Base-by-base conservation (phyloP, 1,140 invertebrate genomes). In the Trachelipus rathkii region DNA sequence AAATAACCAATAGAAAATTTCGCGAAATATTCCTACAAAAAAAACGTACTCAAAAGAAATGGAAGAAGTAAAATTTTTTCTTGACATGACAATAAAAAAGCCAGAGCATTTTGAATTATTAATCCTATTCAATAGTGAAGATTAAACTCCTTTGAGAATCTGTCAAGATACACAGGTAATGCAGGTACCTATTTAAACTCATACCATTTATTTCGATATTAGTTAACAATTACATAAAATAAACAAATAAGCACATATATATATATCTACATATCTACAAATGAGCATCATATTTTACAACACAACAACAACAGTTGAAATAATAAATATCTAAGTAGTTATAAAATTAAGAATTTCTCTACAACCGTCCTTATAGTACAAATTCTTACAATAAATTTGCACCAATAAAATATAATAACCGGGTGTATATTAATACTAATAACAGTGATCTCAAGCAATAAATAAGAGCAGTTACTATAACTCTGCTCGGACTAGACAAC, bases 201-300 rank as follows among this genome's bases (percentile, higher is more conserved):
- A 4, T 60, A 4, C 2, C 50, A 60, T 4, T 60, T 60, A 10
- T 60, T 1, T 4, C 2, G 19, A 60, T 60, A 60, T 1, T 60
- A 60, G n/a, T 60, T 60, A 60, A 60, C 50, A 60, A 60, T 60
- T 60, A n/a, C 50, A 60, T 60, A n/a, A 60, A 60, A 60, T 60
- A 60, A 60, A 60, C 19, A 19, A 3, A 60, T 19, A 15, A 60
- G 50, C n/a, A n/a, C n/a, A n/a, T 33, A 3, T 33, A 33, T 33
- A 15, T 10, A 60, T 60, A 60, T 60, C 50, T 60, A 60, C 50
- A 60, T 60, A 60, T 60, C 50, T 60, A 60, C 50, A 60, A 60
- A n/a, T n/a, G 2, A 60, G 50, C 2, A 4, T 4, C 50, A 60
- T 60, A 60, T 15, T 60, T 60, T 60, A 60, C 50, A 60, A n/a